Base-by-base conservation (phyloP, 2,888 invertebrate genomes). In the Morpho achilles region DNA sequence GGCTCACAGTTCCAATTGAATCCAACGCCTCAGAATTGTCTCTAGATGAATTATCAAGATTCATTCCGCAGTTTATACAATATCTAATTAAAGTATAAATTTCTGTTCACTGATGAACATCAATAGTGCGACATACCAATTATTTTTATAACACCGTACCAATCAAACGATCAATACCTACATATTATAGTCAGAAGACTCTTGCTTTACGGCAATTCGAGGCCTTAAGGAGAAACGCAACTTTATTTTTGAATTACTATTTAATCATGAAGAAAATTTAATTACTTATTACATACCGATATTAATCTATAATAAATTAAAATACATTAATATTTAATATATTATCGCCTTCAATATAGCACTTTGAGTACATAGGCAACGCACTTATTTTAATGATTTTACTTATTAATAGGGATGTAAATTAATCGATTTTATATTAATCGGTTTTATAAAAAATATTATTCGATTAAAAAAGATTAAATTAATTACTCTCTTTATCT, bases 1-100 rank as follows among this genome's bases (percentile, higher is more conserved):
- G 87, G 67, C 87, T 87, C 51, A 86, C 84, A 9, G 87, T 82
- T 53, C 82, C 78, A 62, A 86, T 77, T 54, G 81, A 78, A 69
- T 90, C 89, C 58, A 84, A 71, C 43, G 84, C 78, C 80, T 89
- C 89, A 46, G 85, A 80, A 73, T 86, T 88, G 71, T 90, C 90
- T 78, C 84, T 85, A 51, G 87, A 81, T 16, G 87, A 82, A 71
- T 82, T 88, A 75, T 89, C 88, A 68, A 85, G 74, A 87, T 87
- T 88, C 89, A 90, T 89, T 70, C 79, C 84, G 84, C 70, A 70
- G 55, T 71, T 68, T 63, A 69, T 65, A 51, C 66, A 55, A 56
- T 65, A 62, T 61, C 59, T 60, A 43, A 66, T 61, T 49, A 61
- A 59, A 56, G 64, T 61, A 61, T 59, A 62, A 68, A 69, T 45